Evolutionary conservation across 2,113 vertebrate genomes (phyloP).

Genomic region (Pagrus major): DNA sequence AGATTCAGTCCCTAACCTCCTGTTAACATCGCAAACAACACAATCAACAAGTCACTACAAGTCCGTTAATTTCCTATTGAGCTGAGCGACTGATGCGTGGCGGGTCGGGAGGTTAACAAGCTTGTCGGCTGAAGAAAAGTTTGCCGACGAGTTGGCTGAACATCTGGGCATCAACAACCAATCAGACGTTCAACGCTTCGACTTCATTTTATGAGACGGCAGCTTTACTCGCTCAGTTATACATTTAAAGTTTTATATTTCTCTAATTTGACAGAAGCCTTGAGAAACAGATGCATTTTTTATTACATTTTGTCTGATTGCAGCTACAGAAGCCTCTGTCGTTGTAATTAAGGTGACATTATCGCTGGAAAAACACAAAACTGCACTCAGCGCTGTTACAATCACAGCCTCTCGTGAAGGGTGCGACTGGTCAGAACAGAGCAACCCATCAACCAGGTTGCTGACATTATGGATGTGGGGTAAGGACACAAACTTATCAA

Average conservation of each 20-base stretch:
- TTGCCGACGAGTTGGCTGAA: not conserved
- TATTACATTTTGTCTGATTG: not conserved
- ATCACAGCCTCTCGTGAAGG: constrained; percentile 23
- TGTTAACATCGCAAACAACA: constrained; percentile 27
- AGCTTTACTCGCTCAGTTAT: not conserved
- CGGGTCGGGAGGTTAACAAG: constrained; percentile 51
- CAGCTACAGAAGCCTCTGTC: not conserved
- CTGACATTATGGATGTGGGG: constrained; percentile 41
- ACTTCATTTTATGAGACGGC: not conserved
- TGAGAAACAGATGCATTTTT: not conserved
- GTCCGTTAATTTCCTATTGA: constrained; percentile 34
- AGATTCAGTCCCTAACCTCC: not conserved
- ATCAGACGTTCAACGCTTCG: not conserved
- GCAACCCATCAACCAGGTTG: constrained; percentile 14
- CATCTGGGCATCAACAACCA: constrained; percentile 9
- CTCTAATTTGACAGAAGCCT: not conserved
- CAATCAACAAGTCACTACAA: constrained; percentile 8
- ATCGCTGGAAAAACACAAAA: not conserved
- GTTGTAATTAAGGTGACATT: not conserved
- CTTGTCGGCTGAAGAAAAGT: constrained; percentile 33
- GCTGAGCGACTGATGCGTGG: constrained; percentile 11
- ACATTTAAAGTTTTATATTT: constrained; percentile 4
- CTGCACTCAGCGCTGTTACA: constrained; percentile 15
- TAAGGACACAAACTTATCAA: constrained; percentile 48
- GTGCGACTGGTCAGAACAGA: constrained; percentile 29